Conservation (phyloP, 2,797 vertebrate genomes). For the Intellagama lesueurii region DNA sequence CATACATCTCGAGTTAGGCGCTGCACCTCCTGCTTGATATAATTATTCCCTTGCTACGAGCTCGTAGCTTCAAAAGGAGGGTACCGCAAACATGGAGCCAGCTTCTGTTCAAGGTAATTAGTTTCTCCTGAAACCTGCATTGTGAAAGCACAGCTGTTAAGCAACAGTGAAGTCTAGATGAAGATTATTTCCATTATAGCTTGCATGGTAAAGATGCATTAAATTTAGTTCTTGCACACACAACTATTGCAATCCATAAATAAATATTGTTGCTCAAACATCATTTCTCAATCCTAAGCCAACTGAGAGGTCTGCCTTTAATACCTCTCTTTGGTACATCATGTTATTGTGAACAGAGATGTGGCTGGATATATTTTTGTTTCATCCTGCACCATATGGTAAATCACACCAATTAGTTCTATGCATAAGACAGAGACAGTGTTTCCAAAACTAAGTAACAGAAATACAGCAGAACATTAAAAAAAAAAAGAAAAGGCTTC, state of each 20-base stretch:
- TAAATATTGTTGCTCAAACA: conserved; percentile 16
- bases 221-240: conserved; percentile 1
- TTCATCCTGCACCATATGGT: neutral
- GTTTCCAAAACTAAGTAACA: conserved; percentile 1
- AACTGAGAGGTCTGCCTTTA: neutral
- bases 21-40: conserved; percentile 36
- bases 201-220: neutral
- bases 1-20: conserved; percentile 4
- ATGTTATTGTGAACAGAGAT: neutral
- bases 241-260: conserved; percentile 13
- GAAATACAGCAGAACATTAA: neutral
- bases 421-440: neutral
- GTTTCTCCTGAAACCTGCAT: conserved; percentile 22
- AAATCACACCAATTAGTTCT: neutral
- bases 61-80: conserved; percentile 53
- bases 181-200: conserved; percentile 44
- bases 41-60: conserved; percentile 55
- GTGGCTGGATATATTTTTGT: neutral
- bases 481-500: neutral
- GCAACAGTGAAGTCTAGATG: conserved; percentile 38
- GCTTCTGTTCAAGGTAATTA: conserved; percentile 53
- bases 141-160: conserved; percentile 37
- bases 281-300: neutral
- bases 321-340: neutral
- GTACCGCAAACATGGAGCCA: conserved; percentile 51